Evolutionary conservation across 2,113 vertebrate species (phyloP).

Genomic region (Oreochromis niloticus): DNA sequence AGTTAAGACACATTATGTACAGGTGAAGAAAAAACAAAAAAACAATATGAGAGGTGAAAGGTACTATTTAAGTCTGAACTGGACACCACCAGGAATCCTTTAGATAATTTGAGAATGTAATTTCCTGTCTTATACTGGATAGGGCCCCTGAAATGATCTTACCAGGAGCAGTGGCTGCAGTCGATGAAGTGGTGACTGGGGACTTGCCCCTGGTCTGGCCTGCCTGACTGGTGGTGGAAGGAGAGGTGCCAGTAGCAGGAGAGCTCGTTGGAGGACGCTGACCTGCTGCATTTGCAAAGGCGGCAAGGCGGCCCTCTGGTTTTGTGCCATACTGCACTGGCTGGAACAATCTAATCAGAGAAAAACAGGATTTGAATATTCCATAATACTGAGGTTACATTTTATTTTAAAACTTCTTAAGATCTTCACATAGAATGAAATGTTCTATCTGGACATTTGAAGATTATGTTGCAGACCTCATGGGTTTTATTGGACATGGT

Average conservation of each 20-base stretch:
- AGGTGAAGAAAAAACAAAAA: neutral
- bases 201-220: constrained; percentile 79
- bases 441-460: neutral
- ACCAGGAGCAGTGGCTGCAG: constrained; percentile 79
- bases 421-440: neutral
- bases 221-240: constrained; percentile 69
- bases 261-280: constrained; percentile 68
- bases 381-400: neutral
- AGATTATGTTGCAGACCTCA: constrained; percentile 72
- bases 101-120: neutral
- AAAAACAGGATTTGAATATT: neutral
- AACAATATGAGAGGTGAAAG: neutral
- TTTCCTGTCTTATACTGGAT: neutral
- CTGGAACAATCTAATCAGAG: constrained; percentile 80
- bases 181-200: constrained; percentile 68
- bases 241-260: constrained; percentile 59
- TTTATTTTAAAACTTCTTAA: neutral
- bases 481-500: constrained; percentile 84
- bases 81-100: neutral
- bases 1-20: neutral
- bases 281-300: constrained; percentile 64
- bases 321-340: constrained; percentile 89
- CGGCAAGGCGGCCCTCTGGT: constrained; percentile 82
- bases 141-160: constrained; percentile 28
- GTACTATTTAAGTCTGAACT: neutral